Base-by-base conservation (phyloP, 2,888 invertebrate species). In the Drosophila meridiana region DNA sequence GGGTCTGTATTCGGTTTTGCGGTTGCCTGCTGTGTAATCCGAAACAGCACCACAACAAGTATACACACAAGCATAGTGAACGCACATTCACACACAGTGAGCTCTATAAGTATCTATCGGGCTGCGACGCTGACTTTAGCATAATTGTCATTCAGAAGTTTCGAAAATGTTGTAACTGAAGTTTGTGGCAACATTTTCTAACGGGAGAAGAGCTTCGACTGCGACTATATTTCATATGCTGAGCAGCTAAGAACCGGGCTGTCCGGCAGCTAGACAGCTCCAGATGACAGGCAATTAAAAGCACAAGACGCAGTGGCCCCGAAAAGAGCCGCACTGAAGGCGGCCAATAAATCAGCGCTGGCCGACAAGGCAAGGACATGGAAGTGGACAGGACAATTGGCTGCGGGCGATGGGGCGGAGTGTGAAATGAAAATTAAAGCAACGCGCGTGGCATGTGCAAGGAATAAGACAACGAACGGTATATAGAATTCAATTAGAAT, bases 401-500 rank as follows among this genome's bases (percentile, higher is more conserved):
- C 80, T 65, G 70, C 48, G 48, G 65, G 68, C 64, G 30, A 58
- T 60, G 45, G 59, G 61, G 71, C 20, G 75, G 70, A 76, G 89
- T 79, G 82, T 68, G 70, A 81, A 80, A 52, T 72, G 59, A 57
- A 65, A 72, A 62, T 78, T 62, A 65, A 63, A 76, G 73, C 38
- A 62, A 34, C 50, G 76, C 76, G 62, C 53, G 45, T 42, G 60
- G 52, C 62, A 59, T 69, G 53, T 61, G 56, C 47, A 43, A 56
- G 64, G 6, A 36, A 48, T 26, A 63, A 48, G 76, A 68, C 56
- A 65, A 47, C 47, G 42, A 65, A 47, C 47, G 42, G 68, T 65
- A 76, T 73, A 90, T 78, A 69, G 88, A 89, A 89, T 90, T 87
- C 87, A 90, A 90, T 90, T 87, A 87, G 78, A 89, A 76, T 87